Evolutionary conservation across 2,888 invertebrate species (phyloP), one percentile per base, ranked within the genome.

Genomic region (Apodemia hepburni): DNA sequence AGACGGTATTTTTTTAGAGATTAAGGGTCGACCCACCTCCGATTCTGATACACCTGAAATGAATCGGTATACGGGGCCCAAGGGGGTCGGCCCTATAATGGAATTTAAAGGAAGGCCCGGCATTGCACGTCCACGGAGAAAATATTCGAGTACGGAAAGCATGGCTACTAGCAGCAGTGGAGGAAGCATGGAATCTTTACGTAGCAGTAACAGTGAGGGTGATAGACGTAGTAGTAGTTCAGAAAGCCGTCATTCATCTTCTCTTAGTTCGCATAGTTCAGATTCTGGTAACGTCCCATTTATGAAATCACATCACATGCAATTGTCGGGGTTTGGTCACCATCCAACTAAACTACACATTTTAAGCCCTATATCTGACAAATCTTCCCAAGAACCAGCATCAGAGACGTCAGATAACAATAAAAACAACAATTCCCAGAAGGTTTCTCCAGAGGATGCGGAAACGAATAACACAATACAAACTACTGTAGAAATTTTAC

Each of bases 81-180:
- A 87, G 89, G 92, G 89, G 89, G 91, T 92, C 87, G 92, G 92
- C 83, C 92, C 92, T 84, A 90, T 92, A 89, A 87, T 91, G 84
- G 92, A 92, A 76, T 94, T 94, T 82, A 94, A 95, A 82, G 93
- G 93, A 71, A 92, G 94, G 82, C 93, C 93, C 69, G 78, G 84
- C 69, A 82, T 86, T 69, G 77, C 84, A 68, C 91, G 88, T 68
- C 89, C 93, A 70, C 89, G 94, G 67, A 88, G 94, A 69, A 91
- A 91, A 71, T 96, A 94, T 81, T 95, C 95, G 8, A 97, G 97
- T 75, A 96, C 96, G 38, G 97, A 97, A 84, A 96, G 96, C 81
- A 96, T 97, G 94, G 96, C 96, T 42, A 96, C 96, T 8, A 97
- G 96, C 76, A 96, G 96, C 84, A 96, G 96, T 77, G 96, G 96